Conservation (phyloP, 2,113 vertebrate genomes). For the Gallinago undulata region DNA sequence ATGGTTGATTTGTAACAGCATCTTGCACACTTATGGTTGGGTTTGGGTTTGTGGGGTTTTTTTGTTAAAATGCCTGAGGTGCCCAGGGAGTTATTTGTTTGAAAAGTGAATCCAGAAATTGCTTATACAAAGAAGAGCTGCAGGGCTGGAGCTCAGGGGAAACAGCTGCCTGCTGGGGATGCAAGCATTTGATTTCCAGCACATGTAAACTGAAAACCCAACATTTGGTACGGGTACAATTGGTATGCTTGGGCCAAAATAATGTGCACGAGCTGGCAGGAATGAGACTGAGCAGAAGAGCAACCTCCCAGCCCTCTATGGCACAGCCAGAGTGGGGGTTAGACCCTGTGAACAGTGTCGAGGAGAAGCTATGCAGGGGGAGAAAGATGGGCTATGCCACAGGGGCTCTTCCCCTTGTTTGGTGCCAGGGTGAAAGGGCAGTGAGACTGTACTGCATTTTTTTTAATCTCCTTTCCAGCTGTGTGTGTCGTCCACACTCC, state of each 20-base stretch:
- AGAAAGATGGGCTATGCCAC: neutral
- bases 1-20: neutral
- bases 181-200: neutral
- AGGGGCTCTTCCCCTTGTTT: neutral
- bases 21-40: neutral
- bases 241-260: too few relatives aligned
- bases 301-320: neutral
- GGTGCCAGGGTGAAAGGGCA: neutral
- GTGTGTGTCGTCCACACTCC: neutral
- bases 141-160: neutral
- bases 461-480: neutral
- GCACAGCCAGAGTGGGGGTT: neutral
- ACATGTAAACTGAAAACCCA: fast-evolving
- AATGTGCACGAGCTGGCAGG: neutral
- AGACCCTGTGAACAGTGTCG: fast-evolving
- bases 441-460: neutral
- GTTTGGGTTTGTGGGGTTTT: neutral
- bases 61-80: neutral
- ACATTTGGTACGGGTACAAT: fast-evolving
- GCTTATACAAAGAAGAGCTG: neutral
- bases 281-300: neutral
- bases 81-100: neutral
- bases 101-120: neutral
- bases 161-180: neutral
- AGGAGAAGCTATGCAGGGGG: fast-evolving